These are phyloP conservation scores for Cossypha niveicapilla DNA, from an alignment of 2,797 vertebrate genomes.

Conservation along the genomic window DNA sequence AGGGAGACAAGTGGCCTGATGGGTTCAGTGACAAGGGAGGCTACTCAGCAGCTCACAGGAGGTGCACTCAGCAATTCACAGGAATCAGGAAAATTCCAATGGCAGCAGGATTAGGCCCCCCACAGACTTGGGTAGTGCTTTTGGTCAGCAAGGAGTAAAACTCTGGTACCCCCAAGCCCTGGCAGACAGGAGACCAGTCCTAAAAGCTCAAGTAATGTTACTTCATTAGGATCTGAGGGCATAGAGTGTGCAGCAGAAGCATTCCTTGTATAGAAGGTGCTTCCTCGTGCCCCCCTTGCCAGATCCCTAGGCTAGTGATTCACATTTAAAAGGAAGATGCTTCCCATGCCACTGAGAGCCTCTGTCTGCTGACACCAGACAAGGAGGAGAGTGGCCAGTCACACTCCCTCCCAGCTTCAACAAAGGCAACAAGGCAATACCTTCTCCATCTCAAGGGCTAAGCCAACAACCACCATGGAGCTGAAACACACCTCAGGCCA, in stretches of 20 bases:
- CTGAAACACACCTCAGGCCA: not conserved
- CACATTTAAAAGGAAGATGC: slow-evolving; percentile 59
- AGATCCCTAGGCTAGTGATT: slow-evolving; percentile 16
- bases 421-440: not conserved
- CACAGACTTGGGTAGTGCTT: not conserved
- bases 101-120: slow-evolving; percentile 28
- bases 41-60: slow-evolving; percentile 31
- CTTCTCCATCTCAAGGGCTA: not conserved
- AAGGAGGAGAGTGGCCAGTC: not conserved
- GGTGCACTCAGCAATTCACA: slow-evolving; percentile 5
- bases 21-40: not conserved
- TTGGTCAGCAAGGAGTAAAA: slow-evolving; percentile 3
- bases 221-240: slow-evolving; percentile 29
- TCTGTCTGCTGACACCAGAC: not conserved
- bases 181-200: slow-evolving; percentile 11
- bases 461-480: not conserved
- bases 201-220: slow-evolving; percentile 55
- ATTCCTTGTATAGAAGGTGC: not conserved
- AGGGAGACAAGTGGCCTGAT: not conserved
- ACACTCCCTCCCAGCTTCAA: not conserved
- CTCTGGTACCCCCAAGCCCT: not conserved
- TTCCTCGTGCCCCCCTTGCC: not conserved
- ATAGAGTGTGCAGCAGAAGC: not conserved
- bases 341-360: slow-evolving; percentile 2
- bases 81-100: not conserved